phyloP scores from a whole-genome alignment of 2,888 invertebrate genomes.

The Ischnus inquisitorius region DNA sequence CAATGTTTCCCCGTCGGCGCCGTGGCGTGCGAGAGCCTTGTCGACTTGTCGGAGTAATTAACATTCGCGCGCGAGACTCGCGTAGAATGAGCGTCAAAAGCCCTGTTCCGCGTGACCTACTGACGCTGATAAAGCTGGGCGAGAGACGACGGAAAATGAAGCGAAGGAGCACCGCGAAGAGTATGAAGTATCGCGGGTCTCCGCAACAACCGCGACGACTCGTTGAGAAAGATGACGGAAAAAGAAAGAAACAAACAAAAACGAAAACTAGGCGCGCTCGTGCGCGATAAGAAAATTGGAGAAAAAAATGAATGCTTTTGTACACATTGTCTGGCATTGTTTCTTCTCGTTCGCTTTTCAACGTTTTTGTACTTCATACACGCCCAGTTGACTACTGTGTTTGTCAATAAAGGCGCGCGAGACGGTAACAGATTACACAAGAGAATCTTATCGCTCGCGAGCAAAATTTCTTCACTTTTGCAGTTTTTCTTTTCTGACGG shows the following conservation, averaged over 20 bases:
- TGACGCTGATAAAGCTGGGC: conserved; percentile 15
- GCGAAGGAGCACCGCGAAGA: background rate
- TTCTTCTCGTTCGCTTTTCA: background rate
- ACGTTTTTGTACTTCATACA: background rate
- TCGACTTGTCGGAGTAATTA: conserved; percentile 14
- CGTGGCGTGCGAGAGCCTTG: background rate
- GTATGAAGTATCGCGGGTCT: background rate
- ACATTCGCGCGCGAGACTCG: conserved; percentile 1
- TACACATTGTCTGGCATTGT: background rate
- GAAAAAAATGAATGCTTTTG: background rate
- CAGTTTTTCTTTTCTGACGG: background rate
- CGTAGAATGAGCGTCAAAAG: conserved; percentile 16
- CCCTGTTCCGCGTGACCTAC: conserved; percentile 18
- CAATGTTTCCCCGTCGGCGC: background rate
- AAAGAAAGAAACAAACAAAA: background rate
- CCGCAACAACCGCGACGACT: background rate
- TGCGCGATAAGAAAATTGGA: background rate
- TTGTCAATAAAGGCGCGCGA: background rate
- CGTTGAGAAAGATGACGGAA: background rate
- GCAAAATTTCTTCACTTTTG: background rate
- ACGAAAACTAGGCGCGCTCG: background rate
- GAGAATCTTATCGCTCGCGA: conserved; percentile 17
- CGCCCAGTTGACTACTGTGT: background rate
- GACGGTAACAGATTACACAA: background rate
- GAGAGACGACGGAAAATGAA: conserved; percentile 13